These are phyloP conservation scores for Phyllopteryx taeniolatus DNA, from an alignment of 2,113 vertebrate species.

Conservation along the genomic window DNA sequence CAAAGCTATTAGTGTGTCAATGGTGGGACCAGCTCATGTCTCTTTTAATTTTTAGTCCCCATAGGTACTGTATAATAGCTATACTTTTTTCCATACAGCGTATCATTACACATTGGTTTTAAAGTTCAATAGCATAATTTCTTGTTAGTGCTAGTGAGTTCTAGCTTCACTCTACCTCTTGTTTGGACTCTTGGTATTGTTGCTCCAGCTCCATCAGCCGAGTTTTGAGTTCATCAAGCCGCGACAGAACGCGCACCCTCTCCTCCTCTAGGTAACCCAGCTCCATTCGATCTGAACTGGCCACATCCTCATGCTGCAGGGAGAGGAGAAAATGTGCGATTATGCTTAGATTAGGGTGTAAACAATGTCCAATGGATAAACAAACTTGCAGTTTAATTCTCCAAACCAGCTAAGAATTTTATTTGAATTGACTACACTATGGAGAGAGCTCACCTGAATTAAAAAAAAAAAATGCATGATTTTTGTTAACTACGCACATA, in stretches of 20 bases:
- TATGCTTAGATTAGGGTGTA: not conserved
- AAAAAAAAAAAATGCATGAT: too few species aligned
- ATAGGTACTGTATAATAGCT: too few species aligned
- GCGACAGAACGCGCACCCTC: constrained; percentile 73
- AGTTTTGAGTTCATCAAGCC: constrained; percentile 83
- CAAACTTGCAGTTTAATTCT: not conserved
- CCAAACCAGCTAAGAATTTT: too few species aligned
- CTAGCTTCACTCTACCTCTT: constrained; percentile 76
- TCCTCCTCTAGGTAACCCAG: constrained; percentile 83
- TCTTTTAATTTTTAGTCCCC: too few species aligned
- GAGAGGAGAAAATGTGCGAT: not conserved
- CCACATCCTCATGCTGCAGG: constrained; percentile 80
- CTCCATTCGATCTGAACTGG: constrained; percentile 67
- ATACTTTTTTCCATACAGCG: not conserved
- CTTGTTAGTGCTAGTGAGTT: not conserved
- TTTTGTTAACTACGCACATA: too few species aligned
- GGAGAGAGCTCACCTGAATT: too few species aligned
- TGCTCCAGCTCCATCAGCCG: constrained; percentile 88
- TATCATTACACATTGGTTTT: not conserved
- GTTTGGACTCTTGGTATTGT: constrained; percentile 88
- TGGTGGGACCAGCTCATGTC: too few species aligned
- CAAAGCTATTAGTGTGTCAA: too few species aligned
- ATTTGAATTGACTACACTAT: too few species aligned
- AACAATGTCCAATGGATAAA: not conserved
- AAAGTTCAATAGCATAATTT: not conserved